Evolutionary conservation across 2,797 vertebrate genomes (phyloP).

Genomic region (Cryptoprocta ferox): DNA sequence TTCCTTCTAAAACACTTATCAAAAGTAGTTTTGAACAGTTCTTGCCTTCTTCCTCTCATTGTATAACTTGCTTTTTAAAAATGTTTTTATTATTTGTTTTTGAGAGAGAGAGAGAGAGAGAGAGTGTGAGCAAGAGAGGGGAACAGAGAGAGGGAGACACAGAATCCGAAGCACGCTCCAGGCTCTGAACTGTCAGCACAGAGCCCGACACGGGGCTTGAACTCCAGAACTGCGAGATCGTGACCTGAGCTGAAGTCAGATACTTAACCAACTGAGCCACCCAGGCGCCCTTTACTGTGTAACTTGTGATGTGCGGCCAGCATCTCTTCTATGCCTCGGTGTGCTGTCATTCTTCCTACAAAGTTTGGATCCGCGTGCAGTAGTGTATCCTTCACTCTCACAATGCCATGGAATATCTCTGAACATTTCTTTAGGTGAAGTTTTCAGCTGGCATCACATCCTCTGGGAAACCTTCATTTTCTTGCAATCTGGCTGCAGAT

Average conservation of each 20-base stretch:
- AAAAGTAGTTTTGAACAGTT: neutral
- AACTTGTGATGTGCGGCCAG: neutral
- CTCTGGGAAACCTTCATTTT: neutral
- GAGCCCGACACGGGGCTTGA: too few relatives aligned
- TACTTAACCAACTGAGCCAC: too few relatives aligned
- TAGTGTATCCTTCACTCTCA: neutral
- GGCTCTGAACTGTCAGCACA: too few relatives aligned
- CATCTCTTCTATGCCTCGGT: neutral
- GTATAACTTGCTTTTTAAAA: neutral
- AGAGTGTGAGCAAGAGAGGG: too few relatives aligned
- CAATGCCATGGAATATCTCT: neutral
- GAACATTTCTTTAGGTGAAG: neutral
- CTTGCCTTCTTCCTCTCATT: neutral
- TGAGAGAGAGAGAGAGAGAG: too few relatives aligned
- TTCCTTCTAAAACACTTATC: neutral
- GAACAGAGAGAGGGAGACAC: too few relatives aligned
- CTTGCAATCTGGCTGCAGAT: neutral
- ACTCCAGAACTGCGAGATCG: too few relatives aligned
- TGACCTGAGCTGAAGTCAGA: too few relatives aligned
- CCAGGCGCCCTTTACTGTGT: neutral
- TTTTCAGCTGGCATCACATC: neutral
- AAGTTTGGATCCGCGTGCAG: neutral
- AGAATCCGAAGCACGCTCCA: too few relatives aligned
- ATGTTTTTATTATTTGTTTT: too few relatives aligned
- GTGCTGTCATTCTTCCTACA: neutral